Percentiles rank a stretch among this genome's conserved stretches.
Conservation (phyloP, 2,888 invertebrate species). For the Bellardia bayeri region DNA sequence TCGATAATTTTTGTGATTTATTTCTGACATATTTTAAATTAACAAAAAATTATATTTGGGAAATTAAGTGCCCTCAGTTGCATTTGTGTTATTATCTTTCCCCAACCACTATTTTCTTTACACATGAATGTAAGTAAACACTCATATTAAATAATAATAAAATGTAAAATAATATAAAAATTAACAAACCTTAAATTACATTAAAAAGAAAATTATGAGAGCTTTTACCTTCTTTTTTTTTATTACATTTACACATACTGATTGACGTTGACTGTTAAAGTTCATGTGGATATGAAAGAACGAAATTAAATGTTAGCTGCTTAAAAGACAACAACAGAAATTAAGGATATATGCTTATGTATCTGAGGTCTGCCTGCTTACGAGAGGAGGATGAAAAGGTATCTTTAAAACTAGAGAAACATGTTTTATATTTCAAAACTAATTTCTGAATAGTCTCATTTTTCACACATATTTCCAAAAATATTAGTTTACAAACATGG, state of each 20-base stretch:
- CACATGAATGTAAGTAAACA: background rate
- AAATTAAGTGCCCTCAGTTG: background rate
- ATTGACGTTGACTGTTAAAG: conserved; percentile 1
- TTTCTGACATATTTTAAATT: too few species aligned
- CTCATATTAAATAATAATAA: background rate
- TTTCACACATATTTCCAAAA: too few species aligned
- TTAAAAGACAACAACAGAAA: background rate
- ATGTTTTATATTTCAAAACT: too few species aligned
- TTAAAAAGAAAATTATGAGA: conserved; percentile 33
- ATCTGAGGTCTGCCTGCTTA: background rate
- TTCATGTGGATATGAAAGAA: background rate
- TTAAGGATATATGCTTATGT: background rate
- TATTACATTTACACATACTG: background rate
- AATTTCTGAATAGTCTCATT: too few species aligned
- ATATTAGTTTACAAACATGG: too few species aligned
- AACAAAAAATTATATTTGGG: too few species aligned
- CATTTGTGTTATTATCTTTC: background rate
- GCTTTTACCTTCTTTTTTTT: conserved; percentile 21
- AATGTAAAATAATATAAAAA: conserved; percentile 6
- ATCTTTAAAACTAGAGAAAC: background rate
- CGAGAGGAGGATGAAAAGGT: background rate
- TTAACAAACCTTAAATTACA: conserved; percentile 29
- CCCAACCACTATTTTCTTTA: background rate
- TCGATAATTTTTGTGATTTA: too few species aligned
- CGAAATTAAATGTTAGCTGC: background rate